A percentile compares a stretch with the other conserved stretches of the same genome.
These are phyloP conservation scores for Eledone cirrhosa DNA, from an alignment of 2,888 invertebrate species.

Conservation along the genomic window DNA sequence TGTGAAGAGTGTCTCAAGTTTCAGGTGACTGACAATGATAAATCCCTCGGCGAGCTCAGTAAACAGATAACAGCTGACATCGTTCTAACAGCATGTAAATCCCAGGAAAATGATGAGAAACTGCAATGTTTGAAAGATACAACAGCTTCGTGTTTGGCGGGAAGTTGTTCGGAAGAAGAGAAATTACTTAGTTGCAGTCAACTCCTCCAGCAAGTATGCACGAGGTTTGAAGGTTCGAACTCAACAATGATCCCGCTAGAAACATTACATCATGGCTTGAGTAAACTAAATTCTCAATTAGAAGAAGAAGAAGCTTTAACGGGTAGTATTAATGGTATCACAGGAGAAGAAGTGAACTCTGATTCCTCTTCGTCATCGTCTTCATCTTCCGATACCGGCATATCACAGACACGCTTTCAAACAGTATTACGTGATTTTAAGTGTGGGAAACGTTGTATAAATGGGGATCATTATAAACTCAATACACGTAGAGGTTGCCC, in stretches of 20 bases:
- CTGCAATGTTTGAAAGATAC: background rate
- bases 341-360: slow-evolving; percentile 35
- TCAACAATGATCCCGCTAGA: slow-evolving; percentile 8
- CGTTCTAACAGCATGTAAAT: background rate
- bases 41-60: background rate
- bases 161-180: background rate
- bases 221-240: background rate
- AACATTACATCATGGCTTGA: slow-evolving; percentile 36
- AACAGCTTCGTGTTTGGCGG: background rate
- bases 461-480: slow-evolving; percentile 4
- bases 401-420: slow-evolving; percentile 5
- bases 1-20: slow-evolving; percentile 11
- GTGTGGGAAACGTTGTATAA: background rate
- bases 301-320: slow-evolving; percentile 35
- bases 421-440: background rate
- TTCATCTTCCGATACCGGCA: slow-evolving; percentile 30
- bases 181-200: background rate
- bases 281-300: slow-evolving; percentile 38
- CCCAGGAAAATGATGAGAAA: background rate
- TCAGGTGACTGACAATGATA: background rate
- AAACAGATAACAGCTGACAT: background rate
- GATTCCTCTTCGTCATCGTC: slow-evolving; percentile 31
- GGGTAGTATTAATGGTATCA: slow-evolving; percentile 30
- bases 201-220: background rate
- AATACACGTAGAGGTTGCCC: slow-evolving; percentile 8